phyloP scores from a whole-genome alignment of 2,113 vertebrate genomes.

The Phylloscopus trochiloides region DNA sequence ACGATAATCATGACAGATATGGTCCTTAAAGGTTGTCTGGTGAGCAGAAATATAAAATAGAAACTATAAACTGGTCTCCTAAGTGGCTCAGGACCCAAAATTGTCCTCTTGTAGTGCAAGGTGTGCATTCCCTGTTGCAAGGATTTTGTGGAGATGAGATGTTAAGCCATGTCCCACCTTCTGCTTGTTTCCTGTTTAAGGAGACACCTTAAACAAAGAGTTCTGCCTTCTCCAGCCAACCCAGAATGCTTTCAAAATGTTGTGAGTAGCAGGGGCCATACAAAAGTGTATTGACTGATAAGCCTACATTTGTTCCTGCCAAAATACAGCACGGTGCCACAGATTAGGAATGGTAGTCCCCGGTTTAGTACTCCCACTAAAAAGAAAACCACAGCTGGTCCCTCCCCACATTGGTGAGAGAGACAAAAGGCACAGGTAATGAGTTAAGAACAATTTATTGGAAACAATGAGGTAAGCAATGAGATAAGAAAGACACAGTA shows the following conservation, averaged over 20 bases:
- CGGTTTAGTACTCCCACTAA: neutral
- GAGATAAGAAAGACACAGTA: neutral
- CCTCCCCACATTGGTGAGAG: neutral
- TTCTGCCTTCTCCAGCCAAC: neutral
- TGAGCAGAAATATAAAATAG: neutral
- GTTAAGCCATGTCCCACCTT: neutral
- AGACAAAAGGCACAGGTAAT: neutral
- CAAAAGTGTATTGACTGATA: neutral
- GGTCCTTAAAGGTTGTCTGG: neutral
- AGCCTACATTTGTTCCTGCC: neutral
- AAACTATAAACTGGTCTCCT: neutral
- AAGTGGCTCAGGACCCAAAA: neutral
- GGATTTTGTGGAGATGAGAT: neutral
- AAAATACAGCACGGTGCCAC: neutral
- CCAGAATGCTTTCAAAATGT: neutral
- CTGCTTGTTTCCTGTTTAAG: neutral
- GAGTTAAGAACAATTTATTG: neutral
- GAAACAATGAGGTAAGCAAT: neutral
- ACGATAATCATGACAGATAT: neutral
- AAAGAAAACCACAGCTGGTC: neutral
- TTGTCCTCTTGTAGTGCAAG: neutral
- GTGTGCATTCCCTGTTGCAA: neutral
- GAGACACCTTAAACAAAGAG: neutral
- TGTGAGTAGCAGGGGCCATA: neutral
- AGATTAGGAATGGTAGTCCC: neutral